Base-by-base conservation (phyloP, 2,888 invertebrate species). In the Tipula unca region DNA sequence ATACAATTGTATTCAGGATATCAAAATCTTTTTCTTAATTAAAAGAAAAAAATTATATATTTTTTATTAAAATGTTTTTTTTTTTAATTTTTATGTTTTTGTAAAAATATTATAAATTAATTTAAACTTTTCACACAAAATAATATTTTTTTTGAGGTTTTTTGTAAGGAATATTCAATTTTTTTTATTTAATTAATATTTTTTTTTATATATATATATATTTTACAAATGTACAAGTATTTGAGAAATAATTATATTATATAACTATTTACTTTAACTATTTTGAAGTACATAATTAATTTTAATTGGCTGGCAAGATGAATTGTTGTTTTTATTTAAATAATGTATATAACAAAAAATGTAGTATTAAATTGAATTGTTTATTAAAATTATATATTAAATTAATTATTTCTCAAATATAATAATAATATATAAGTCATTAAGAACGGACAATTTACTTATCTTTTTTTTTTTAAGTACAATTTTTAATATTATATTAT, bases 1-100 rank as follows among this genome's bases (percentile, higher is more conserved):
- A 84, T 84, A 84, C 84, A 84, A 84, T 84, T 84, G 84, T 84
- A 84, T 84, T 84, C 84, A 84, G 36, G 84, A 83, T 83, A 32
- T 83, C 83, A 83, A 69, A 69, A 69, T 69, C 13, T 69, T 69
- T 69, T 25, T 69, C 69, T 69, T 69, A 69, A 69, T 69, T 69
- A 69, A 69, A 69, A 69, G 69, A 69, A 69, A 69, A 32, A 83
- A 83, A 83, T 83, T 83, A 83, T 83, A 32, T 83, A 83, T 83
- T n/a, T 32, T 32, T 83, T 32, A 32, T 32, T 29, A 83, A 85
- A 85, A 42, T 85, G 14, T 54, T 84, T 85, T 36, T 86, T 86
- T 84, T 84, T 85, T 86, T 20, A 48, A n/a, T 32, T 29, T 82
- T 83, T 83, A 32, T 83, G n/a, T 32, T 29, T 83, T 83, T 83